These are phyloP conservation scores for Chelmon rostratus DNA, from an alignment of 2,797 vertebrate species.

Conservation along the genomic window DNA sequence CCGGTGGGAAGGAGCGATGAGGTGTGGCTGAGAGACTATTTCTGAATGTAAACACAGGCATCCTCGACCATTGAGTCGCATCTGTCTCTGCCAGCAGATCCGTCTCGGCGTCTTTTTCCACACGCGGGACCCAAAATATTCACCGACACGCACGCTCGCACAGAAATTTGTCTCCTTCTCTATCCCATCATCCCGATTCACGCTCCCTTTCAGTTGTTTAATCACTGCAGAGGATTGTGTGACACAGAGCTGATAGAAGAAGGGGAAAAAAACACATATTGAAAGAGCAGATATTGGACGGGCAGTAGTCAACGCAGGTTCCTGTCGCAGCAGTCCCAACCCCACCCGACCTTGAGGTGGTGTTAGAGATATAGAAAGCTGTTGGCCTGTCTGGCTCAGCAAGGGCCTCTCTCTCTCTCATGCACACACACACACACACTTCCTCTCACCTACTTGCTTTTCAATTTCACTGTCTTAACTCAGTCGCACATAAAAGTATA, in stretches of 20 bases:
- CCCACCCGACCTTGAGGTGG: conserved; percentile 60
- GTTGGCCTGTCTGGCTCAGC: conserved; percentile 34
- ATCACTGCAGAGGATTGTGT: conserved; percentile 74
- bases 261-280: conserved; percentile 31
- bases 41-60: conserved; percentile 73
- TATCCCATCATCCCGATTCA: conserved; percentile 74
- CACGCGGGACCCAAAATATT: conserved; percentile 54
- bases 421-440: conserved; percentile 1
- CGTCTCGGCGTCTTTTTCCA: conserved; percentile 40
- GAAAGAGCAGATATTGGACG: conserved; percentile 57
- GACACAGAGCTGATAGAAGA: conserved; percentile 48
- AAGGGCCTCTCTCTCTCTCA: neutral
- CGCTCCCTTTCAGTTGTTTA: conserved; percentile 73
- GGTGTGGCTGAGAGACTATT: conserved; percentile 65
- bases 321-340: conserved; percentile 37
- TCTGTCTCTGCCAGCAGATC: conserved; percentile 62
- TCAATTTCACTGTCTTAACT: conserved; percentile 55
- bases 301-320: conserved; percentile 42
- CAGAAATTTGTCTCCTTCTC: conserved; percentile 61
- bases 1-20: conserved; percentile 44
- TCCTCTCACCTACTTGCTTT: conserved; percentile 36
- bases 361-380: conserved; percentile 41
- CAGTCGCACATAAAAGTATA: conserved; percentile 25
- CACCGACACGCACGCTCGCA: conserved; percentile 54
- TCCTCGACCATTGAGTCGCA: conserved; percentile 45